Percentiles rank a stretch among this genome's conserved stretches.
These are phyloP conservation scores for Anoplius nigerrimus DNA, from an alignment of 2,888 invertebrate species.

Conservation along the genomic window DNA sequence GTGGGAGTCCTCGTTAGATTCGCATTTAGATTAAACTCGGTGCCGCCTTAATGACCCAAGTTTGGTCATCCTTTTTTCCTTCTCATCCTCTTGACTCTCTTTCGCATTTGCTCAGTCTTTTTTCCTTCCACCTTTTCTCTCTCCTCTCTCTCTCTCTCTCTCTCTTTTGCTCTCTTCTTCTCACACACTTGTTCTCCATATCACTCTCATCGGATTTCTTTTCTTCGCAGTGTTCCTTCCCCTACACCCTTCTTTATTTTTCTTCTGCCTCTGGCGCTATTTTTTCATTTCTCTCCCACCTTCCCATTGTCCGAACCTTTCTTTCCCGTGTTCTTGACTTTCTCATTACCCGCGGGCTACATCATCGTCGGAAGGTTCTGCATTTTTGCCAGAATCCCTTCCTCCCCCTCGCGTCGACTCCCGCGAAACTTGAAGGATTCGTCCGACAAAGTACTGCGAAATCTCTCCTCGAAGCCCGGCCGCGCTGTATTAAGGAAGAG, in stretches of 20 bases:
- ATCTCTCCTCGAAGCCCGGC: too few species aligned
- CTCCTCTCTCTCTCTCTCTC: constrained; percentile 13
- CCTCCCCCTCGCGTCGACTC: too few species aligned
- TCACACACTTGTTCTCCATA: neutral
- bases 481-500: too few species aligned
- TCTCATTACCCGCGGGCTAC: too few species aligned
- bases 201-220: neutral
- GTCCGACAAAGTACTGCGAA: too few species aligned
- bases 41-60: constrained; percentile 59
- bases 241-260: constrained; percentile 4
- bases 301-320: too few species aligned
- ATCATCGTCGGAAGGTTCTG: too few species aligned
- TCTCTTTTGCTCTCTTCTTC: neutral
- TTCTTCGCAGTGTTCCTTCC: neutral
- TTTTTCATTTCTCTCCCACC: too few species aligned
- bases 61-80: constrained; percentile 55
- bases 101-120: neutral
- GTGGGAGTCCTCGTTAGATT: constrained; percentile 65
- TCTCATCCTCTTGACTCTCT: constrained; percentile 17
- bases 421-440: too few species aligned
- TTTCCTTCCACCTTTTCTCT: constrained; percentile 1
- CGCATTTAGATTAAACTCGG: constrained; percentile 65
- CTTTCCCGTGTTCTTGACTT: too few species aligned
- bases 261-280: neutral
- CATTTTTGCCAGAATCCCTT: too few species aligned